These are phyloP conservation scores for Biston stratarius DNA, from an alignment of 2,888 invertebrate species.

Conservation along the genomic window DNA sequence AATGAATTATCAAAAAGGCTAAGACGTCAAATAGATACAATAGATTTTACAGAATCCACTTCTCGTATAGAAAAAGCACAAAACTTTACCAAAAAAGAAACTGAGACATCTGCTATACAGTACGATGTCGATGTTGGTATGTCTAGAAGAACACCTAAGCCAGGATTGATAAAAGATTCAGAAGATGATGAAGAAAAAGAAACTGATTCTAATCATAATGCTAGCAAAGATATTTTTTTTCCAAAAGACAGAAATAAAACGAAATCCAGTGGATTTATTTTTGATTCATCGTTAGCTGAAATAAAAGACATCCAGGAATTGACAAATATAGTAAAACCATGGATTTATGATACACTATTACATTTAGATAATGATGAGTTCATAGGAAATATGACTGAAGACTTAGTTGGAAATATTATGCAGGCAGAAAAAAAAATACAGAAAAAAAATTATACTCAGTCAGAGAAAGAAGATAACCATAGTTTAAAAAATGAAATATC, in stretches of 20 bases:
- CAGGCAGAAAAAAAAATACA: neutral
- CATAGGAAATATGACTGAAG: neutral
- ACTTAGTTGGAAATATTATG: neutral
- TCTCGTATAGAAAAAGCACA: slow-evolving; percentile 34
- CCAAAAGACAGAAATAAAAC: neutral
- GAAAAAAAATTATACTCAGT: neutral
- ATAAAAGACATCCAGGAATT: neutral
- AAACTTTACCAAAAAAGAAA: slow-evolving; percentile 30
- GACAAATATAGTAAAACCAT: neutral
- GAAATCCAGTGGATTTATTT: neutral
- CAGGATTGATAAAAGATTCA: too few species aligned
- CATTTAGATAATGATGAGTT: neutral
- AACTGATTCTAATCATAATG: neutral
- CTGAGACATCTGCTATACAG: slow-evolving; percentile 10
- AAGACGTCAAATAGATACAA: slow-evolving; percentile 31
- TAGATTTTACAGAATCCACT: slow-evolving; percentile 45
- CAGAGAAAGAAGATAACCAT: neutral
- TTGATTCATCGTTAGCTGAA: slow-evolving; percentile 10
- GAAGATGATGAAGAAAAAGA: neutral
- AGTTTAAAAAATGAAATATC: neutral
- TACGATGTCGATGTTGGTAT: neutral
- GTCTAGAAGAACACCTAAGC: neutral
- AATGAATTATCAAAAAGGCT: slow-evolving; percentile 39
- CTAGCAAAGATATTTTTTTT: neutral
- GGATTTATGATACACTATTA: neutral